Evolutionary conservation across 2,888 invertebrate species (phyloP).

Genomic region (Euzetes globulus): DNA sequence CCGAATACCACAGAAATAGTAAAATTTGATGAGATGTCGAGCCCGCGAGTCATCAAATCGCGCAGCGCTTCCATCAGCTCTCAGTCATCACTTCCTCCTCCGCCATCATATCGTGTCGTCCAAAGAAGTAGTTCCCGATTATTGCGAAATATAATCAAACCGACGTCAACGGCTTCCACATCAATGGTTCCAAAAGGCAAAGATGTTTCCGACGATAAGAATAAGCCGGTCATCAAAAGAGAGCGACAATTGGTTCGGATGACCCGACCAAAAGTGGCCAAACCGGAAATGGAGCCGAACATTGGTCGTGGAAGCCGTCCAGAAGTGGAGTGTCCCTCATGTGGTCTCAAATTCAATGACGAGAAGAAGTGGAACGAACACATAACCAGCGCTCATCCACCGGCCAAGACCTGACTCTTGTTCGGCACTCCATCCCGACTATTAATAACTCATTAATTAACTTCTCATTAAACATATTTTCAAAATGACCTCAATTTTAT

Average conservation of each 20-base stretch:
- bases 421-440: neutral
- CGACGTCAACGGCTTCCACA: neutral
- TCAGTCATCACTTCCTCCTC: neutral
- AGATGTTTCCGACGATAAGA: neutral
- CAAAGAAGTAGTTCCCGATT: neutral
- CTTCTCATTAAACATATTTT: neutral
- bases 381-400: neutral
- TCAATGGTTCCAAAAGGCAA: neutral
- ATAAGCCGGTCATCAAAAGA: neutral
- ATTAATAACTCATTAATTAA: neutral
- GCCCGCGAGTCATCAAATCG: neutral
- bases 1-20: neutral
- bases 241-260: neutral
- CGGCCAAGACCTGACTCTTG: neutral
- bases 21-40: neutral
- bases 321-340: neutral
- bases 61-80: neutral
- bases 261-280: too few species aligned
- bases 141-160: neutral
- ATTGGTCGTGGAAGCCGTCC: neutral
- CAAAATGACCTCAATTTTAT: neutral
- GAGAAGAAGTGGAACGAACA: constrained; percentile 15
- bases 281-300: too few species aligned
- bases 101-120: neutral
- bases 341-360: neutral